phyloP scores from a whole-genome alignment of 2,113 vertebrate species.

The Anarhynchus alexandrinus region DNA sequence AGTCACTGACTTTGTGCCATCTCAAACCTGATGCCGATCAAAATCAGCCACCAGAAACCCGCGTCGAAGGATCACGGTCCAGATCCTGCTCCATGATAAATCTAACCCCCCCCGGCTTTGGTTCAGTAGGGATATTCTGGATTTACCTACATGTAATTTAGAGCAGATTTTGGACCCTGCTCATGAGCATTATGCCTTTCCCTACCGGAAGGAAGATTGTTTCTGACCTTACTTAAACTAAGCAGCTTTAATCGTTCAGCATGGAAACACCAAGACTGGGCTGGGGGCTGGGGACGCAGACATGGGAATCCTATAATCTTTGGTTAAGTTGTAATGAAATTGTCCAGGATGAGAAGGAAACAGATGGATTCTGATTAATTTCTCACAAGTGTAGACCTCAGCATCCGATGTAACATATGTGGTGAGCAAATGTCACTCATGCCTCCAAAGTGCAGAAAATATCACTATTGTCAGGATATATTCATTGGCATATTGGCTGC shows the following conservation, averaged over 20 bases:
- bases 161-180: conserved; percentile 53
- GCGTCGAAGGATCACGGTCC: not conserved
- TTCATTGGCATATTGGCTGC: conserved; percentile 55
- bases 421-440: conserved; percentile 61
- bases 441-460: conserved; percentile 50
- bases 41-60: conserved; percentile 25
- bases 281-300: conserved; percentile 38
- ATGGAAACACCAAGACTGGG: conserved; percentile 62
- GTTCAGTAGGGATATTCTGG: conserved; percentile 19
- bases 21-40: not conserved
- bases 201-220: conserved; percentile 70
- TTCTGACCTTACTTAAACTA: conserved; percentile 75
- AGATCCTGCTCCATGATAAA: not conserved
- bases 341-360: conserved; percentile 74
- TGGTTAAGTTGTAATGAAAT: conserved; percentile 79
- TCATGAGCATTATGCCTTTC: conserved; percentile 69
- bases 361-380: conserved; percentile 84
- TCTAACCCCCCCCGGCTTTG: not conserved
- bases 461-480: conserved; percentile 51
- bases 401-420: conserved; percentile 67
- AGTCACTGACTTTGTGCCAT: not conserved
- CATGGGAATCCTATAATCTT: conserved; percentile 77
- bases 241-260: conserved; percentile 76
- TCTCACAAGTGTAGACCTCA: conserved; percentile 69
- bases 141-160: conserved; percentile 53